Evolutionary conservation across 2,113 vertebrate species (phyloP), one percentile per base, ranked within the genome.

Genomic region (Eulemur macaco): DNA sequence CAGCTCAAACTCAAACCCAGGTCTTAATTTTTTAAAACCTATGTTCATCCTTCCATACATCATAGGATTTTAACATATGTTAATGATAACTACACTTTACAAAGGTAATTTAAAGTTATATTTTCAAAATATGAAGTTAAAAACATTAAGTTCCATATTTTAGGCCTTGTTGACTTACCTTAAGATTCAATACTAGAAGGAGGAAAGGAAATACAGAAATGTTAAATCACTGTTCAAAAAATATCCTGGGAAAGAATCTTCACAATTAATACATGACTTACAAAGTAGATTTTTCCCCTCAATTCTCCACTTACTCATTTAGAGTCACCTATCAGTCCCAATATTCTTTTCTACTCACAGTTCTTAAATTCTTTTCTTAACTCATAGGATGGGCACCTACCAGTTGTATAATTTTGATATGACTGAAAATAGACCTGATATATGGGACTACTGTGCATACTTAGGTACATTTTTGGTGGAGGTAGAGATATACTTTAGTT

Each of bases 51-150:
- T 25, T 5, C 23, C 63, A 84, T 29, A 85, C 14, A 23, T 84
- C 13, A 86, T 17, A 77, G 50, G 39, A 77, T 64, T 85, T 95
- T 86, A 69, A 69, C 15, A 29, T 8, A 81, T 60, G 14, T 21
- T 63, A 39, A 54, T 21, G 85, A 42, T 10, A 60, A 25, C 14
- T 89, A 47, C 17, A 86, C 6, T n/a, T 86, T 63, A 45, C 77
- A 50, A 29, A 69, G n/a, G 20, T 68, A 42, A 58, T 80, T 84
- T 66, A 74, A 34, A 84, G 64, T 47, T 87, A 50, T 39, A 63
- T 52, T 95, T 60, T 84, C 37, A 88, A 91, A 71, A 87, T 39
- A 88, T 58, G 66, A 91, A 50, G 29, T 71, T 95, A 74, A 82
- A 76, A 82, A 56, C 14, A 91, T 3, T 56, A 12, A 91, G 82